Percentiles rank a stretch among this genome's conserved stretches.
Evolutionary conservation across 2,797 vertebrate genomes (phyloP).

Genomic region (Micrastur ruficollis): DNA sequence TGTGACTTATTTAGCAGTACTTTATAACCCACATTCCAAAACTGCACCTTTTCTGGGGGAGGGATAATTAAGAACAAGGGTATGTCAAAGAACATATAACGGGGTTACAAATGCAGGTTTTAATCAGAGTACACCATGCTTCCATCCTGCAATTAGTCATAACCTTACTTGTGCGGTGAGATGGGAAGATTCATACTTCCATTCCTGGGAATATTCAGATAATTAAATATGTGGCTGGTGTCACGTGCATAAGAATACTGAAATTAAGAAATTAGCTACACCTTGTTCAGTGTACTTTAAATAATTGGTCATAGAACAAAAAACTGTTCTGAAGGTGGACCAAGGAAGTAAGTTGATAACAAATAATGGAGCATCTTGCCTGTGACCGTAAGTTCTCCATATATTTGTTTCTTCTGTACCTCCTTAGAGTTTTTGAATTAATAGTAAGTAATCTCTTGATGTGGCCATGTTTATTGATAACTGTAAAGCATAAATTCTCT

Average conservation of each 20-base stretch:
- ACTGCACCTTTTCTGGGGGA: neutral
- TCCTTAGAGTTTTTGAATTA: neutral
- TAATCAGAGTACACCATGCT: neutral
- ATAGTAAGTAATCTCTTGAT: neutral
- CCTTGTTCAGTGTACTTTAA: neutral
- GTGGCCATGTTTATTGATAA: neutral
- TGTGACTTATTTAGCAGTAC: neutral
- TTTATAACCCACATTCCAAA: neutral
- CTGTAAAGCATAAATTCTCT: neutral
- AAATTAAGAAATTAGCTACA: neutral
- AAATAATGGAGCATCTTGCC: neutral
- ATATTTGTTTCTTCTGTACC: neutral
- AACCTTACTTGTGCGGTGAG: neutral
- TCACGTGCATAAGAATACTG: neutral
- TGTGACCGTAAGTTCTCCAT: neutral
- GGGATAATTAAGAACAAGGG: neutral
- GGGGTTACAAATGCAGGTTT: neutral
- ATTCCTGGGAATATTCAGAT: neutral
- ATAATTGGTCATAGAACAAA: neutral
- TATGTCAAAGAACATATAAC: neutral
- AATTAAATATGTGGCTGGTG: neutral
- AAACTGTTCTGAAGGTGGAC: neutral
- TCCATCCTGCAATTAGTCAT: neutral
- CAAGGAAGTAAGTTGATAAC: neutral
- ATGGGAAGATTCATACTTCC: neutral